Evolutionary conservation across 2,797 vertebrate genomes (phyloP).

Genomic region (Karalla daura): DNA sequence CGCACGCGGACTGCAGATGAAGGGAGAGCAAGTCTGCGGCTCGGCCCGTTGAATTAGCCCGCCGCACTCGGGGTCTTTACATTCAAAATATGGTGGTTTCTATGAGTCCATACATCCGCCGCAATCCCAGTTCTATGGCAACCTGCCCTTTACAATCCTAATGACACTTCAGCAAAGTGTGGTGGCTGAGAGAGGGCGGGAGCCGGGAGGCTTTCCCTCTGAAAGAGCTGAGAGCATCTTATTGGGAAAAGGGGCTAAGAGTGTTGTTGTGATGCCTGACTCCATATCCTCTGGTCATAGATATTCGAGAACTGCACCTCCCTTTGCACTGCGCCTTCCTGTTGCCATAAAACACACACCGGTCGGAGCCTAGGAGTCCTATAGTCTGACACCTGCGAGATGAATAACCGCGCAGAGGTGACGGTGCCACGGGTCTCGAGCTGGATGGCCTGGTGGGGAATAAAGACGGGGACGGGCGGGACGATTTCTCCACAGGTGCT

Average conservation of each 20-base stretch:
- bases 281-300: constrained; percentile 74
- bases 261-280: constrained; percentile 76
- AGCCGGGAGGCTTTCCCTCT: constrained; percentile 71
- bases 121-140: constrained; percentile 64
- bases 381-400: constrained; percentile 53
- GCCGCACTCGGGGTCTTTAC: constrained; percentile 62
- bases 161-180: constrained; percentile 81
- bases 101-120: constrained; percentile 63
- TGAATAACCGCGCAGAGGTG: constrained; percentile 24
- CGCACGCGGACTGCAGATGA: constrained; percentile 70
- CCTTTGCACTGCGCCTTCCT: constrained; percentile 39
- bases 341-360: constrained; percentile 36
- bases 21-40: constrained; percentile 21
- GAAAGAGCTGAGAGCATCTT: constrained; percentile 79
- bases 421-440: constrained; percentile 11
- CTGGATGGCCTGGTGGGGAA: constrained; percentile 28
- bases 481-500: constrained; percentile 19
- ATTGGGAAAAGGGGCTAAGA: constrained; percentile 71
- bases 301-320: constrained; percentile 68
- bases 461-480: constrained; percentile 18
- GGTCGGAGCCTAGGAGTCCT: constrained; percentile 19
- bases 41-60: constrained; percentile 29
- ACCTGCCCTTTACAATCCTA: constrained; percentile 73
- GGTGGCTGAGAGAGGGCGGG: constrained; percentile 76
- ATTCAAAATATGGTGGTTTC: constrained; percentile 70